A percentile compares a stretch with the other conserved stretches of the same genome.
phyloP scores from a whole-genome alignment of 2,797 vertebrate genomes.

The Buphagus erythrorhynchus region DNA sequence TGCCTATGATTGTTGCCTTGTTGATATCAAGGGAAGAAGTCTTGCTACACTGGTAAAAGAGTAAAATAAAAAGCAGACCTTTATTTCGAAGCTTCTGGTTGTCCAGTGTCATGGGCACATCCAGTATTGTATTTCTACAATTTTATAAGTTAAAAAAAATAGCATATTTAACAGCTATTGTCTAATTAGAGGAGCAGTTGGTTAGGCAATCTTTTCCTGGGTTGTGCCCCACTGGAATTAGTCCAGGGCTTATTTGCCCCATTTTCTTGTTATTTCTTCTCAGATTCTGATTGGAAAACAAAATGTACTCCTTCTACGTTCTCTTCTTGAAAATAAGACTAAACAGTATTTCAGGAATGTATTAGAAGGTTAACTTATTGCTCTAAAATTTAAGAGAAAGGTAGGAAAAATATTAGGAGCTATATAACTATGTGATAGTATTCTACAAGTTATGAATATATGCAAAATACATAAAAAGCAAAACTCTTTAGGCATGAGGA shows the following conservation, averaged over 20 bases:
- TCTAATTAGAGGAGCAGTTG: neutral
- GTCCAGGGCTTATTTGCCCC: neutral
- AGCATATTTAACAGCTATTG: neutral
- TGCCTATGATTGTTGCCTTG: no score
- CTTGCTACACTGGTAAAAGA: neutral
- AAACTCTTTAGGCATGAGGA: neutral
- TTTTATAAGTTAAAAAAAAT: neutral
- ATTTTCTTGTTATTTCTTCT: neutral
- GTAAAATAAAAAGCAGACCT: neutral
- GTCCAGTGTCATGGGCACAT: neutral
- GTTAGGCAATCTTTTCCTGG: accelerated
- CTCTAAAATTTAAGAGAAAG: neutral
- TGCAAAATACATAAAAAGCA: neutral
- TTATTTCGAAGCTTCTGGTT: neutral
- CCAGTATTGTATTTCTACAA: neutral
- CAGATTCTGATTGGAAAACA: neutral
- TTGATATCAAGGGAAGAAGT: neutral
- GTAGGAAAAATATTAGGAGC: neutral
- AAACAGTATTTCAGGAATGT: neutral
- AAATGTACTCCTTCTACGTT: neutral
- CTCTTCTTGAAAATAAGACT: neutral
- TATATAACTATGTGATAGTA: neutral
- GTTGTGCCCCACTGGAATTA: neutral
- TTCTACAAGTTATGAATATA: neutral
- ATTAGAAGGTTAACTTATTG: neutral